Conservation (phyloP, 2,113 vertebrate genomes). For the Salvator merianae region DNA sequence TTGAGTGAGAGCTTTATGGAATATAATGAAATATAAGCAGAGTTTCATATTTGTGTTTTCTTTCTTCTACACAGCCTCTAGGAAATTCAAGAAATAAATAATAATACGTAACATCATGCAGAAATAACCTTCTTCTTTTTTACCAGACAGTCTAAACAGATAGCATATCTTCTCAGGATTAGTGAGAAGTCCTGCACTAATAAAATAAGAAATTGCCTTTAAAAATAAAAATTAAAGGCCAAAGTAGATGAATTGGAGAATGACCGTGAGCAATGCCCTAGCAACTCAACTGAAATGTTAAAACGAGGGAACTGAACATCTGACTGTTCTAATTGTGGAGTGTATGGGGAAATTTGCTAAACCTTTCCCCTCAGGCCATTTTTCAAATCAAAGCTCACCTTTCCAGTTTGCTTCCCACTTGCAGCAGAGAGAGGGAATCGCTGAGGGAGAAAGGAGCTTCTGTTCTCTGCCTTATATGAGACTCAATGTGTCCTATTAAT, state of each 20-base stretch:
- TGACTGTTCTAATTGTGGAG: background rate
- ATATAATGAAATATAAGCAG: too few species aligned
- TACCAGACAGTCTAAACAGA: background rate
- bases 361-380: background rate
- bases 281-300: background rate
- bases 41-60: background rate
- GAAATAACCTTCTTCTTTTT: background rate
- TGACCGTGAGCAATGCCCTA: too few species aligned
- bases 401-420: background rate
- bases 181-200: background rate
- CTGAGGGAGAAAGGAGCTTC: background rate
- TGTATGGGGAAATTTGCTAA: background rate
- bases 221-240: background rate
- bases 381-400: background rate
- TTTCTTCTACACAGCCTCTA: background rate
- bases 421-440: background rate
- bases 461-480: background rate
- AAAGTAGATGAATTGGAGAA: background rate
- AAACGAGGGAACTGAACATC: background rate
- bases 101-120: background rate
- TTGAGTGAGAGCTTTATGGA: background rate
- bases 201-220: background rate
- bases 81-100: background rate
- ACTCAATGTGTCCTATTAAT: background rate
- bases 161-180: background rate